Base-by-base conservation (phyloP, 2,113 vertebrate species). In the Arizona elegans region DNA sequence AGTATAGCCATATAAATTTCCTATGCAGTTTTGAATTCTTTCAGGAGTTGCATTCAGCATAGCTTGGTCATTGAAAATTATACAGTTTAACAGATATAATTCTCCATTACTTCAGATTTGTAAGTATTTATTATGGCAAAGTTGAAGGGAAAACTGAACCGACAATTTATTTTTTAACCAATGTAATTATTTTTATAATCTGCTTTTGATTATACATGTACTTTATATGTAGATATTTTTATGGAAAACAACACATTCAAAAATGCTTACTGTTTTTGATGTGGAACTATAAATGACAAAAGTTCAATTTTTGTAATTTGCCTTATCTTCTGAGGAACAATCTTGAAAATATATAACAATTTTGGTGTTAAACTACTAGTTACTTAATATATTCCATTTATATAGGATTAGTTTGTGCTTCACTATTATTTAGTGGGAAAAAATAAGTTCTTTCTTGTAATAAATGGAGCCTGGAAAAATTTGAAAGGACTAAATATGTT, bases 361-460 rank as follows among this genome's bases (percentile, higher is more conserved):
- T 29, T 88, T 91, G 21, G 58, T 15, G 81, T 94, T 93, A 88
- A n/a, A 90, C 2, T 8, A 55, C 70, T 65, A 47, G 87, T 90
- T 86, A 85, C 21, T 94, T 92, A 56, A 0, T 55, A 43, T 95
- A 89, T 89, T 95, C 95, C 91, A 90, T 89, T 62, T 89, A 59
- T 86, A 38, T 56, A 90, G 47, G 53, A 86, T 17, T 87, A 81
- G 1, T 91, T 97, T 96, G 90, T 65, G 21, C 96, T 96, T 94
- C 86, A 65, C 58, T 97, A 88, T 21, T 43, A 92, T n/a, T 94
- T 96, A 93, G 94, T 95, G 91, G 94, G 88, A 65, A 90, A 90
- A 94, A 90, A 92, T 70, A 92, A 15, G 19, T 95, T 75, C 86
- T 95, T 94, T 96, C 94, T 95, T 85, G 91, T 95, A 96, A 92